phyloP scores from a whole-genome alignment of 2,888 invertebrate genomes.

The Ethmia dodecea region DNA sequence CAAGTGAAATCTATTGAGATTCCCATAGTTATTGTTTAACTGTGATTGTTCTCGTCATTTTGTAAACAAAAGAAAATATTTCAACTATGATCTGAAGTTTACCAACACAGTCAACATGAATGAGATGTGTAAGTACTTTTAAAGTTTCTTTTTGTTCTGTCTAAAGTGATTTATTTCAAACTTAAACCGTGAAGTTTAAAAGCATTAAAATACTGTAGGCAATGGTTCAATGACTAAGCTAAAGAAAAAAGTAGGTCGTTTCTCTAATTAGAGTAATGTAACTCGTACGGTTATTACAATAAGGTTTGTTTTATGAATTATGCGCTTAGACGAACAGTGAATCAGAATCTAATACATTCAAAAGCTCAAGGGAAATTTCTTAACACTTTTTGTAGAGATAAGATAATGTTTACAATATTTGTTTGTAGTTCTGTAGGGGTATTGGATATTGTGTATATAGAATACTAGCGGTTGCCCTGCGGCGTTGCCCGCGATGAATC shows the following conservation, averaged over 20 bases:
- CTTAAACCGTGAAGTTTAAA: no score
- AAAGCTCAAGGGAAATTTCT: slow-evolving; percentile 32
- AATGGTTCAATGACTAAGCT: slow-evolving; percentile 21
- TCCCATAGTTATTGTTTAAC: slow-evolving; percentile 23
- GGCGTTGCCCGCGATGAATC: no score
- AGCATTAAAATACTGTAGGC: slow-evolving; percentile 3
- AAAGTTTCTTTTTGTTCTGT: not conserved
- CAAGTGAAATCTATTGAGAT: slow-evolving; percentile 36
- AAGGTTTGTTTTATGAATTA: slow-evolving; percentile 19
- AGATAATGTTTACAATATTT: not conserved
- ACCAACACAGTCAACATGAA: slow-evolving; percentile 36
- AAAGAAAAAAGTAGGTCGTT: slow-evolving; percentile 23
- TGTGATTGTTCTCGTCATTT: slow-evolving; percentile 27
- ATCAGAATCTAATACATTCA: slow-evolving; percentile 9
- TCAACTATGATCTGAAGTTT: slow-evolving; percentile 32
- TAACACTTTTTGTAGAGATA: slow-evolving; percentile 9
- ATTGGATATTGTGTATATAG: not conserved
- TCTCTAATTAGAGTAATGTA: slow-evolving; percentile 11
- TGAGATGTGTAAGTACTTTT: slow-evolving; percentile 63
- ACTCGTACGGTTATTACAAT: slow-evolving; percentile 14
- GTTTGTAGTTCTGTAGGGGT: not conserved
- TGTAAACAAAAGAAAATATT: no score
- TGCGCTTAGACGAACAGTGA: slow-evolving; percentile 1
- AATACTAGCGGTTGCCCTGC: no score
- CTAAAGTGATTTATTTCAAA: no score